phyloP scores from a whole-genome alignment of 2,888 invertebrate species.

The Thymelicus acteon region DNA sequence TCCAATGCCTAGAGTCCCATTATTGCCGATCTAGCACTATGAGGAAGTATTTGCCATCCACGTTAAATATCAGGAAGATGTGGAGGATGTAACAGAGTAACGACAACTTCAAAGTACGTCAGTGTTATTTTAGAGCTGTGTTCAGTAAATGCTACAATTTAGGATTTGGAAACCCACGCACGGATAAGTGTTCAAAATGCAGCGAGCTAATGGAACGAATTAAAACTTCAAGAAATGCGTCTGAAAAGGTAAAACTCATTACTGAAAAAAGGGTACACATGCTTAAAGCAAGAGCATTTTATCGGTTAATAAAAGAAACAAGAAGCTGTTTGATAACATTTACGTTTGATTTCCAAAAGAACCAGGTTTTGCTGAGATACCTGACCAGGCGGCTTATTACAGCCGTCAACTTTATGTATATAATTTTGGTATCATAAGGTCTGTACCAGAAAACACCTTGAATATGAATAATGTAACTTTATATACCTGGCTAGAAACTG shows the following conservation, averaged over 20 bases:
- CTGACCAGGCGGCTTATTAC: too few relatives aligned
- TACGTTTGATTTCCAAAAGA: too few relatives aligned
- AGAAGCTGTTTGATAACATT: neutral
- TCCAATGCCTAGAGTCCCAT: too few relatives aligned
- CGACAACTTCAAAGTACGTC: neutral
- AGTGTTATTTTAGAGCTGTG: slow-evolving; percentile 26
- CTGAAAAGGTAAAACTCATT: slow-evolving; percentile 42
- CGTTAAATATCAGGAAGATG: slow-evolving; percentile 6
- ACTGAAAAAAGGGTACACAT: slow-evolving; percentile 45
- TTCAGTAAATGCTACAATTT: slow-evolving; percentile 41
- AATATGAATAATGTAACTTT: too few relatives aligned
- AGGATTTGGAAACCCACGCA: slow-evolving; percentile 42
- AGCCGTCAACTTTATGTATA: too few relatives aligned
- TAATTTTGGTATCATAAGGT: too few relatives aligned
- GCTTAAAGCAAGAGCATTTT: slow-evolving; percentile 44
- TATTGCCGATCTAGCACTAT: too few relatives aligned
- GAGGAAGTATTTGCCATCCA: too few relatives aligned
- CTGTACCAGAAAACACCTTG: too few relatives aligned
- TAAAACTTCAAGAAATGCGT: slow-evolving; percentile 44
- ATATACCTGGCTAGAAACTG: too few relatives aligned
- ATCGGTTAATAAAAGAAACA: slow-evolving; percentile 43
- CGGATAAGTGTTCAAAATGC: slow-evolving; percentile 40
- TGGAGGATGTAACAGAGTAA: slow-evolving; percentile 12
- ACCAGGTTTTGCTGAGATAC: too few relatives aligned
- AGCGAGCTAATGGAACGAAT: slow-evolving; percentile 43